Percentiles rank a stretch among this genome's conserved stretches.
Conservation (phyloP, 2,797 vertebrate genomes). For the Staurois parvus region DNA sequence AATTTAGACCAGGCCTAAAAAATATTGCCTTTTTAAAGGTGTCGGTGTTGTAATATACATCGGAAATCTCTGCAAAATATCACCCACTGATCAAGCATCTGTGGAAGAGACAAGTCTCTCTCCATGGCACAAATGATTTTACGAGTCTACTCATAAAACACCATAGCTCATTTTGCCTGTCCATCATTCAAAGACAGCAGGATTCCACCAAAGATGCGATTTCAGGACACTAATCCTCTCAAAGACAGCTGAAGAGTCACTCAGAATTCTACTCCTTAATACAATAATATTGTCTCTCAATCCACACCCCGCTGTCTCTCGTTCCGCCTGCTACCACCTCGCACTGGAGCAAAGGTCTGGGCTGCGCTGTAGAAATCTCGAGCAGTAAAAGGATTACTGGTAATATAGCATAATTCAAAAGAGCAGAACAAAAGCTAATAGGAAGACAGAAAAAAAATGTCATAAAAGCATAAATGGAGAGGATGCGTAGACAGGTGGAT, state of each 20-base stretch:
- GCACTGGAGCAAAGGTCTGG: constrained; percentile 10
- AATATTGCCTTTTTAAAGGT: not conserved
- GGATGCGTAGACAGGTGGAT: not conserved
- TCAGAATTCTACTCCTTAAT: not conserved
- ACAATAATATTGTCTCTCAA: constrained; percentile 8
- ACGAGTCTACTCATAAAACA: not conserved
- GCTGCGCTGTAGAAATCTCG: not conserved
- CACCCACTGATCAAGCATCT: constrained; percentile 11
- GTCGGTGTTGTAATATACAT: not conserved
- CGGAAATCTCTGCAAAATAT: not conserved
- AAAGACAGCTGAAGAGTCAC: constrained; percentile 2
- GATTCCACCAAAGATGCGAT: not conserved
- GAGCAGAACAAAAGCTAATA: constrained; percentile 36
- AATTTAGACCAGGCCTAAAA: not conserved
- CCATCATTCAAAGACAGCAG: constrained; percentile 5
- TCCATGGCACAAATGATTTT: not conserved
- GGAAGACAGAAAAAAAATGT: not conserved
- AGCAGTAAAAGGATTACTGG: constrained; percentile 22
- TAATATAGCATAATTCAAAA: constrained; percentile 19
- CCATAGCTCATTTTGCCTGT: not conserved
- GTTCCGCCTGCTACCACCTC: not conserved
- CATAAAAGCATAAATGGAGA: not conserved
- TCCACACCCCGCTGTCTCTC: not conserved
- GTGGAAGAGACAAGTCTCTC: not conserved
- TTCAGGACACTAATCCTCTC: not conserved